phyloP scores from a whole-genome alignment of 2,888 invertebrate genomes.

The Ophraella communa region DNA sequence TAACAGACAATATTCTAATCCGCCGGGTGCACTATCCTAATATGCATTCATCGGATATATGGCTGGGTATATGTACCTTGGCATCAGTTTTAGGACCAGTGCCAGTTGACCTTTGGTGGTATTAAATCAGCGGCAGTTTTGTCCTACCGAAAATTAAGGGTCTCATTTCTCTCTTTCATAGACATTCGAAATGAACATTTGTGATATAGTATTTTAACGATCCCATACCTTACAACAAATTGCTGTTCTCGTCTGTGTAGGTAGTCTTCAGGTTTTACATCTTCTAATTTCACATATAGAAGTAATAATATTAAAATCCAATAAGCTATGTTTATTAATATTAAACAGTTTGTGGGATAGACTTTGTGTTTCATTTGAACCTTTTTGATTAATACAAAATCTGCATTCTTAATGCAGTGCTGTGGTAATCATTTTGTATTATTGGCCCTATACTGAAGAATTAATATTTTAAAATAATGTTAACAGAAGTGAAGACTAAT shows the following conservation, averaged over 20 bases:
- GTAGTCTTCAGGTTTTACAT: not conserved
- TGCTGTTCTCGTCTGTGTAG: not conserved
- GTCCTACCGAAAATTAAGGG: slow-evolving; percentile 56
- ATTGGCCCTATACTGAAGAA: no score
- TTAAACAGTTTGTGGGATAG: no score
- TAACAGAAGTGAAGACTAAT: no score
- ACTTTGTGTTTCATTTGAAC: no score
- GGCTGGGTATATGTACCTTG: slow-evolving; percentile 38
- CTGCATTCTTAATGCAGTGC: no score
- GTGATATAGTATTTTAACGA: slow-evolving; percentile 43
- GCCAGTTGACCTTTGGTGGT: slow-evolving; percentile 55
- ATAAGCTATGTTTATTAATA: not conserved
- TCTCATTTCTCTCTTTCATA: slow-evolving; percentile 54
- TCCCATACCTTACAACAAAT: slow-evolving; percentile 21
- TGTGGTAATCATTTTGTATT: no score
- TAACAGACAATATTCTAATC: slow-evolving; percentile 4
- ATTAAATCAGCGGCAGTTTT: slow-evolving; percentile 54
- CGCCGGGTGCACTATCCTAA: not conserved
- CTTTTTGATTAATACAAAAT: no score
- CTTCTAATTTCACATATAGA: not conserved
- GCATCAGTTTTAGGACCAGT: slow-evolving; percentile 51
- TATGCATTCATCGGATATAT: slow-evolving; percentile 35
- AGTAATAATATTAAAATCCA: not conserved
- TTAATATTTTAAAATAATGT: no score
- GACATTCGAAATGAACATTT: slow-evolving; percentile 54